These are phyloP conservation scores for Macaria notata DNA, from an alignment of 2,888 invertebrate species.

Conservation along the genomic window DNA sequence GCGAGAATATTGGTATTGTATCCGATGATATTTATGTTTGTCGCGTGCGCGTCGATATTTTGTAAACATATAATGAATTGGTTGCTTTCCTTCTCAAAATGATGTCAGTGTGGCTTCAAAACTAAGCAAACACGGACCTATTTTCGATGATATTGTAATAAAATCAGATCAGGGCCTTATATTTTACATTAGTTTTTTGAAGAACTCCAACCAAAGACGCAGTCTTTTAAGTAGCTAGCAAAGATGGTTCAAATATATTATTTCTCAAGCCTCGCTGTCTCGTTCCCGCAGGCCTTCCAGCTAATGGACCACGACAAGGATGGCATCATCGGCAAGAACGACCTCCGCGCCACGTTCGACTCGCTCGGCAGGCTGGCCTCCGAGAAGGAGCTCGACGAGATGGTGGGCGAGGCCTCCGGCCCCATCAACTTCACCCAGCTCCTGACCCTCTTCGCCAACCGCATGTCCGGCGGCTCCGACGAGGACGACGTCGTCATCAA, in stretches of 20 bases:
- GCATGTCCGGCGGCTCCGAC: slow-evolving; percentile 95
- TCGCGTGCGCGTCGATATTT: slow-evolving; percentile 55
- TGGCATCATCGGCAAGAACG: slow-evolving; percentile 93
- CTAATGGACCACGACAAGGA: slow-evolving; percentile 98
- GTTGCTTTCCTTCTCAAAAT: slow-evolving; percentile 42
- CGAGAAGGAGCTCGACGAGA: slow-evolving; percentile 95
- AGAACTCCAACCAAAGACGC: too few species aligned
- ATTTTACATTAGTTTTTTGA: background rate
- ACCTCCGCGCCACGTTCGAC: slow-evolving; percentile 95
- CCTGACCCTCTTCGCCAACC: slow-evolving; percentile 94
- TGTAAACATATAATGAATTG: slow-evolving; percentile 51
- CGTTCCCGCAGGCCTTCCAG: slow-evolving; percentile 89
- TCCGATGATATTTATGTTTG: slow-evolving; percentile 40
- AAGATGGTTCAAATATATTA: too few species aligned
- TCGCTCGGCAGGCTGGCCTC: slow-evolving; percentile 93
- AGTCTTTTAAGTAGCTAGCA: too few species aligned
- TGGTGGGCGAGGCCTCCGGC: slow-evolving; percentile 93
- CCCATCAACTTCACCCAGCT: slow-evolving; percentile 98
- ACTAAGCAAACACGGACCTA: slow-evolving; percentile 7
- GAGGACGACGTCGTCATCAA: slow-evolving; percentile 95
- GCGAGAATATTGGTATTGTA: slow-evolving; percentile 31
- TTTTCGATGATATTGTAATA: background rate
- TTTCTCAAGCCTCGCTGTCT: background rate
- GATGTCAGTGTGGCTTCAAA: slow-evolving; percentile 38
- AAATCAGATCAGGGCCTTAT: background rate